phyloP scores from a whole-genome alignment of 2,888 invertebrate genomes.

The Nineta flava region DNA sequence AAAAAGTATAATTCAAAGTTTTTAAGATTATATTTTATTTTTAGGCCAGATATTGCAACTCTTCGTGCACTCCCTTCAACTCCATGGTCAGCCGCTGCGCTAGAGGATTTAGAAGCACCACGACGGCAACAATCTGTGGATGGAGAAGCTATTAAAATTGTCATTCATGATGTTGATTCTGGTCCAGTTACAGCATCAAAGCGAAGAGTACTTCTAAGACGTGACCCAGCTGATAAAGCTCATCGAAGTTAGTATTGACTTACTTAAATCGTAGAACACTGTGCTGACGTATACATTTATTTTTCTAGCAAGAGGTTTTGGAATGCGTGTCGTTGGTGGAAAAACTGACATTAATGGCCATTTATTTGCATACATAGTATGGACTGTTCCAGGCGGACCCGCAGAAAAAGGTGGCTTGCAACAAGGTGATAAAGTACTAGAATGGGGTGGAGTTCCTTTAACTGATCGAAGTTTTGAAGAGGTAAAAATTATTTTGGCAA shows the following conservation, averaged over 20 bases:
- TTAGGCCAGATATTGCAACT: conserved; percentile 56
- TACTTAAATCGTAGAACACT: neutral
- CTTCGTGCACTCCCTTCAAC: conserved; percentile 29
- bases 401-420: conserved; percentile 79
- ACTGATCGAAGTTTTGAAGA: conserved; percentile 89
- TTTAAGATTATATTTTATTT: conserved; percentile 11
- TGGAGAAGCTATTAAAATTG: conserved; percentile 83
- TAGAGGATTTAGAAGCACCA: conserved; percentile 43
- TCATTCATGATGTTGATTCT: conserved; percentile 83
- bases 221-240: conserved; percentile 69
- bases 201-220: conserved; percentile 53
- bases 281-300: neutral
- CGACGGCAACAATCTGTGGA: conserved; percentile 74
- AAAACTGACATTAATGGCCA: conserved; percentile 74
- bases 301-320: conserved; percentile 70
- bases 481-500: conserved; percentile 9
- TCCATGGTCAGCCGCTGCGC: conserved; percentile 43
- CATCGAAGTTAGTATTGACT: conserved; percentile 56
- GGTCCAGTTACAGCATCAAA: conserved; percentile 47
- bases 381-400: conserved; percentile 83
- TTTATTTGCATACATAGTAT: conserved; percentile 79
- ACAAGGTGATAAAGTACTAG: conserved; percentile 80
- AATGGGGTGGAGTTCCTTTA: conserved; percentile 81
- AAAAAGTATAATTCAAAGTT: too few relatives aligned
- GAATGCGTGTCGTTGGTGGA: conserved; percentile 89